phyloP scores from a whole-genome alignment of 2,888 invertebrate genomes.

The Noctuana brunneofusca region DNA sequence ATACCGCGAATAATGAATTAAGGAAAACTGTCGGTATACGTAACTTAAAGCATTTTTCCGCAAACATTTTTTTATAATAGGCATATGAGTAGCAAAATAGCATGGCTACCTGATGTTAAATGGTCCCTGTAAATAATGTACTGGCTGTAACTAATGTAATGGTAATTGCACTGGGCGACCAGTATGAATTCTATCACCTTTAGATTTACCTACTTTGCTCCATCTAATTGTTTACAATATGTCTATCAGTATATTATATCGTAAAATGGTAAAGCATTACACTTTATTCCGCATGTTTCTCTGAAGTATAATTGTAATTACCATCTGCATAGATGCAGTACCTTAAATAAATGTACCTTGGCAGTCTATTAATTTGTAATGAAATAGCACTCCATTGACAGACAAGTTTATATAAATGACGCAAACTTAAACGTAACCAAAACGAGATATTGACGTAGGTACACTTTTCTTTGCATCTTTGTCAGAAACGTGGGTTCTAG shows the following conservation, averaged over 20 bases:
- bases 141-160: no score
- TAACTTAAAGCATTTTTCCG: no score
- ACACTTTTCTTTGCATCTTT: conserved; percentile 20
- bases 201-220: neutral
- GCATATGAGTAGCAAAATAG: no score
- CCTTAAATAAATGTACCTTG: neutral
- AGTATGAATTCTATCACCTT: no score
- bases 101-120: no score
- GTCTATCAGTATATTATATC: no score
- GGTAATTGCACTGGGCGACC: no score
- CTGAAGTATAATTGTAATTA: neutral
- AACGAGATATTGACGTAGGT: conserved; percentile 11
- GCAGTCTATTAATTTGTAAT: neutral
- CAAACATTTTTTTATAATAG: no score
- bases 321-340: neutral
- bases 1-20: conserved; percentile 7
- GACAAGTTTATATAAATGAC: conserved; percentile 8
- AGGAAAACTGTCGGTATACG: neutral
- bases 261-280: no score
- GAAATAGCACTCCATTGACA: neutral
- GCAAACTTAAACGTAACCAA: conserved; percentile 5
- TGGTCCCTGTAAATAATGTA: no score
- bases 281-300: neutral
- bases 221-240: no score
- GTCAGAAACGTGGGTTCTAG: conserved; percentile 8